Evolutionary conservation across 2,797 vertebrate genomes (phyloP).

Genomic region (Argya squamiceps): DNA sequence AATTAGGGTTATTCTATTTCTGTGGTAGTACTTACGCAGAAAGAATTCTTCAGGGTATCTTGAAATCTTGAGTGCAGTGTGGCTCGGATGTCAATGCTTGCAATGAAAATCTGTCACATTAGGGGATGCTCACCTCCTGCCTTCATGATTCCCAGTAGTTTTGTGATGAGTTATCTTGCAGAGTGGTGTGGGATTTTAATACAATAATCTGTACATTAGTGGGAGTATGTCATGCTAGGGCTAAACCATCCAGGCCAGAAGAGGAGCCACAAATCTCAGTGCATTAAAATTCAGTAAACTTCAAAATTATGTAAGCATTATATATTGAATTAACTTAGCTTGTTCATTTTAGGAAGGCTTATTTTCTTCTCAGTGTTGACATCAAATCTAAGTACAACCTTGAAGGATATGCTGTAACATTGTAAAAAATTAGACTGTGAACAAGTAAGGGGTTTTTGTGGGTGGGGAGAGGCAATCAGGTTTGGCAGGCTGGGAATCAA

Average conservation of each 20-base stretch:
- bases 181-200: background rate
- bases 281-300: background rate
- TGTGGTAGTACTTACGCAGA: background rate
- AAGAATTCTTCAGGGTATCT: slow-evolving; percentile 18
- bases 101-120: background rate
- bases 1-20: slow-evolving; percentile 12
- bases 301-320: background rate
- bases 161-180: background rate
- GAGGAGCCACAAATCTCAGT: slow-evolving; percentile 24
- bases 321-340: background rate
- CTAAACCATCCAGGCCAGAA: background rate
- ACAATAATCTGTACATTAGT: slow-evolving; percentile 12
- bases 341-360: background rate
- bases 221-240: background rate
- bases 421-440: background rate
- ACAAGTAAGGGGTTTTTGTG: background rate
- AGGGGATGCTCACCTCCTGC: slow-evolving; percentile 5
- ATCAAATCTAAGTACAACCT: background rate
- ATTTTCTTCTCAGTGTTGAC: background rate
- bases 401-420: background rate
- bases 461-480: background rate
- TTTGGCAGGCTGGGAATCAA: background rate
- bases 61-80: background rate
- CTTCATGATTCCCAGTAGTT: slow-evolving; percentile 26
- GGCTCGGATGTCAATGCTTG: background rate